These are phyloP conservation scores for Tenebrosternarchus preto DNA, from an alignment of 2,113 vertebrate genomes.

Conservation along the genomic window DNA sequence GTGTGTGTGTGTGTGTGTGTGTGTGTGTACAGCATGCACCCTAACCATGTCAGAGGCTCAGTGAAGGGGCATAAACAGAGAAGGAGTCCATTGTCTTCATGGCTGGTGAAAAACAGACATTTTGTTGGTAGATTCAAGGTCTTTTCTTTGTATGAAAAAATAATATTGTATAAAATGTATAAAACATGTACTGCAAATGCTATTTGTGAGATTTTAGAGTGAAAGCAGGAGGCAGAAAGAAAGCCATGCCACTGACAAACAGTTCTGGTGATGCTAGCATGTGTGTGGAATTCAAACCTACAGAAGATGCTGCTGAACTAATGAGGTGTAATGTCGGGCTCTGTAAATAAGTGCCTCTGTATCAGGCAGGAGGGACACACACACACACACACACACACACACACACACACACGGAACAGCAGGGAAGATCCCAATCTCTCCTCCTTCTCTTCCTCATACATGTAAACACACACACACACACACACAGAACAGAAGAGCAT, in stretches of 20 bases:
- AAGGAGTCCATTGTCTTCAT: background rate
- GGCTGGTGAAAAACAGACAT: background rate
- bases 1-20: slow-evolving; percentile 32
- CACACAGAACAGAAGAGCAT: slow-evolving; percentile 56
- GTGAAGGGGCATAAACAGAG: background rate
- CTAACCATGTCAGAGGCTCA: background rate
- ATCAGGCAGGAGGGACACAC: slow-evolving; percentile 23
- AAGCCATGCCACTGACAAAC: no score
- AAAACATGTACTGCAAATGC: no score
- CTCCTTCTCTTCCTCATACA: slow-evolving; percentile 20
- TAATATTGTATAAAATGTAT: no score
- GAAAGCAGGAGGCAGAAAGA: no score
- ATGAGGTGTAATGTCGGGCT: slow-evolving; percentile 57
- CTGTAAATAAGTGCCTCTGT: slow-evolving; percentile 59
- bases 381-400: slow-evolving; percentile 45
- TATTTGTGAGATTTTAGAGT: no score
- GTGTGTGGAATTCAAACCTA: background rate
- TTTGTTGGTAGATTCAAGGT: background rate
- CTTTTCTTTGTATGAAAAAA: slow-evolving; percentile 45
- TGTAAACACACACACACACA: background rate
- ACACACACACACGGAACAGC: slow-evolving; percentile 47
- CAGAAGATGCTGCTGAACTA: slow-evolving; percentile 54
- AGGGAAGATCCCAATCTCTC: background rate
- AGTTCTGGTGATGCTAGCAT: no score
- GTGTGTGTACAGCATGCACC: background rate